phyloP scores from a whole-genome alignment of 2,113 vertebrate genomes.

The Chloropsis hardwickii region DNA sequence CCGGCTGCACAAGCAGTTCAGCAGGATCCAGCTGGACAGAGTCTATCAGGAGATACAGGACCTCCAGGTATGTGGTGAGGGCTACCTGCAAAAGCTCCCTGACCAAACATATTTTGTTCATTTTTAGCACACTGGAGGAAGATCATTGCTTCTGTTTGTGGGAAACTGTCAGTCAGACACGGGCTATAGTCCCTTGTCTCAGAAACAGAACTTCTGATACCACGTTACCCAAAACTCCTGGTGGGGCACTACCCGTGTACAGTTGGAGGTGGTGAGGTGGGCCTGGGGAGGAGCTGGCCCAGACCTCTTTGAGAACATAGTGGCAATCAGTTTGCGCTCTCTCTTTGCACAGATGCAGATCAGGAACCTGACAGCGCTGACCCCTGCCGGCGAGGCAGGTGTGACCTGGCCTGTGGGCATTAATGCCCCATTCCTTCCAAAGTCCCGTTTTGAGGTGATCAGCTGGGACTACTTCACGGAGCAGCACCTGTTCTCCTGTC shows the following conservation, averaged over 20 bases:
- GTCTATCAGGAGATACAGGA: slow-evolving; percentile 90
- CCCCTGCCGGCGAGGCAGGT: slow-evolving; percentile 85
- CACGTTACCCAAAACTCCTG: rapidly evolving
- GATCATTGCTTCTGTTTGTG: background rate
- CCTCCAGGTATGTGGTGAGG: slow-evolving; percentile 81
- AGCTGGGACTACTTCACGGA: slow-evolving; percentile 98
- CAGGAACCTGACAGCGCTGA: slow-evolving; percentile 87
- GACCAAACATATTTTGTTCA: background rate
- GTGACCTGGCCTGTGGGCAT: slow-evolving; percentile 92
- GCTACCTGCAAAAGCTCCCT: background rate
- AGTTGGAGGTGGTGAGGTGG: background rate
- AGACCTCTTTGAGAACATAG: background rate
- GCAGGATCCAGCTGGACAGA: slow-evolving; percentile 86
- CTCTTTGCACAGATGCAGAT: slow-evolving; percentile 84
- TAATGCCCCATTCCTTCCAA: slow-evolving; percentile 85
- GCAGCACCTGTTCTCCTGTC: slow-evolving; percentile 89
- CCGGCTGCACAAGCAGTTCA: slow-evolving; percentile 90
- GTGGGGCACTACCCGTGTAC: background rate
- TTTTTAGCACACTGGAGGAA: background rate
- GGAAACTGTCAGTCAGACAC: background rate
- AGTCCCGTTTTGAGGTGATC: slow-evolving; percentile 92
- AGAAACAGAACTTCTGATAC: background rate
- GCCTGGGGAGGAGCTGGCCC: background rate
- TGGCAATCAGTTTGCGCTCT: background rate
- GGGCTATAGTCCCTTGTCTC: background rate